Evolutionary conservation across 1,140 invertebrate genomes (phyloP).

Genomic region (Antheraea mylitta): DNA sequence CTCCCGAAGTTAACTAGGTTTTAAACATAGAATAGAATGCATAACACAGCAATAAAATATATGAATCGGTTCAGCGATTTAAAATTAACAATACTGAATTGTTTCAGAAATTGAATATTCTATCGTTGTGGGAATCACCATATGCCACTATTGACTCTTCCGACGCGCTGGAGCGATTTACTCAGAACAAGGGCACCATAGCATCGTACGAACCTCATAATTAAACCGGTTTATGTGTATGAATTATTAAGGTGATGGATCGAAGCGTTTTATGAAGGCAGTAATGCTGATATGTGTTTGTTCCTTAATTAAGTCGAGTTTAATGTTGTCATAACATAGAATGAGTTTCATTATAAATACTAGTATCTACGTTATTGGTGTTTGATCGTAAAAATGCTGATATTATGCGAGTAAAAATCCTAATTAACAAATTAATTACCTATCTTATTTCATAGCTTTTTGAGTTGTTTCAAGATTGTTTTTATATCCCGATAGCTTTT

Average conservation of each 20-base stretch:
- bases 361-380: background rate
- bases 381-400: background rate
- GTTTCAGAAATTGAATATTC: background rate
- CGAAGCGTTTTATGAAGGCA: slow-evolving; percentile 7
- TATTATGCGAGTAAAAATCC: no score
- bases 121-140: background rate
- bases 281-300: slow-evolving; percentile 7
- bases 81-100: background rate
- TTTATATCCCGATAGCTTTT: no score
- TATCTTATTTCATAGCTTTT: no score
- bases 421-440: no score
- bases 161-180: background rate
- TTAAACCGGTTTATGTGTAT: slow-evolving; percentile 6
- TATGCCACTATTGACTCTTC: background rate
- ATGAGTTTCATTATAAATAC: slow-evolving; percentile 8
- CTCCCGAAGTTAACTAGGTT: no score
- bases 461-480: no score
- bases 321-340: slow-evolving; percentile 8
- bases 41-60: no score
- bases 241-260: slow-evolving; percentile 9
- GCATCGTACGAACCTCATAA: background rate
- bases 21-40: no score
- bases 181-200: background rate
- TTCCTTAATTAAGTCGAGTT: slow-evolving; percentile 12
- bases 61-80: background rate